Evolutionary conservation across 2,113 vertebrate species (phyloP).

Genomic region (Oplegnathus fasciatus): DNA sequence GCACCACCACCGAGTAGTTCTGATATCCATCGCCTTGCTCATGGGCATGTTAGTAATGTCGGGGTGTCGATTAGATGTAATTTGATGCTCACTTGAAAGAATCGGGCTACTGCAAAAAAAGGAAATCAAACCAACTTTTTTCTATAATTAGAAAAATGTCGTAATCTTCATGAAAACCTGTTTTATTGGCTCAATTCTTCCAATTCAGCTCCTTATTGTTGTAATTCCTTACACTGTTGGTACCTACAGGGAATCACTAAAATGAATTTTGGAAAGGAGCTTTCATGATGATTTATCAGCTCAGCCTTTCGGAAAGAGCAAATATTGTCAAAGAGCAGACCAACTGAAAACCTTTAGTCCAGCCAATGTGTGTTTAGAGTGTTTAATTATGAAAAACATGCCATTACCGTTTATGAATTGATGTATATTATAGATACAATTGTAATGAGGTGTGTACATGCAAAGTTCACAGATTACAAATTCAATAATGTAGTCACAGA

Average conservation of each 20-base stretch:
- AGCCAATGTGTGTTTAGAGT: neutral
- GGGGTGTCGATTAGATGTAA: conserved; percentile 7
- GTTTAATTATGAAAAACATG: conserved; percentile 20
- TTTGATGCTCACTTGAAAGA: conserved; percentile 24
- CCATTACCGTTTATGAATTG: neutral
- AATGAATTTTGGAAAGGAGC: conserved; percentile 27
- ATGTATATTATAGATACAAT: neutral
- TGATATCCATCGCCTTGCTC: conserved; percentile 22
- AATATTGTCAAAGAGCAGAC: neutral
- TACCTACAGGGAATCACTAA: conserved; percentile 34
- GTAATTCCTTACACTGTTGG: conserved; percentile 37
- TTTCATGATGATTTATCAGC: conserved; percentile 26
- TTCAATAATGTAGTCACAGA: neutral
- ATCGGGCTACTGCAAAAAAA: neutral
- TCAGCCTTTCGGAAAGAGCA: conserved; percentile 2
- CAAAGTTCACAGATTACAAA: neutral
- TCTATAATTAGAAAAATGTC: conserved; percentile 39
- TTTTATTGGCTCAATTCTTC: conserved; percentile 42
- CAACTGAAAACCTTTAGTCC: neutral
- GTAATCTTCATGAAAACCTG: conserved; percentile 18
- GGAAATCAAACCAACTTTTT: conserved; percentile 13
- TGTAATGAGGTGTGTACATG: neutral
- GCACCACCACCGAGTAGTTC: conserved; percentile 18
- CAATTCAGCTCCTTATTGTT: conserved; percentile 31
- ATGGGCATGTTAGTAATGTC: conserved; percentile 15